Base-by-base conservation (phyloP, 92 coral and sea anemone species). In the Pocillopora meandrina region DNA sequence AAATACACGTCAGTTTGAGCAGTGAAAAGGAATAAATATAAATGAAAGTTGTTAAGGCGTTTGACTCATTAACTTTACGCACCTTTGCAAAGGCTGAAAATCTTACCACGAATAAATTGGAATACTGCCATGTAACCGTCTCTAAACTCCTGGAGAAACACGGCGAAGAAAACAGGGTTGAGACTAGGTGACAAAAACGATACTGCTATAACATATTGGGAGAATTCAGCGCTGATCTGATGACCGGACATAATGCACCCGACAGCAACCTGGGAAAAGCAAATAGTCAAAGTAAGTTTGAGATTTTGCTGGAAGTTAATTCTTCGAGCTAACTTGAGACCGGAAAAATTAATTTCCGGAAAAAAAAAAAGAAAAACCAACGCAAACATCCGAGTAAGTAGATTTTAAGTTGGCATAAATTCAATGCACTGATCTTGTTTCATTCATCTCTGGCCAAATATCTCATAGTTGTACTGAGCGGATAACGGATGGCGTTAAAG, bases 241-340 rank as follows among this genome's bases (percentile, higher is more conserved):
- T 82, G 82, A 52, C 82, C 68, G 8, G 98, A 94, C 98, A 94
- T 94, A 31, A 92, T 74, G 83, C 86, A 75, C 21, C 95, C 93
- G 71, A 94, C 62, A 34, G 92, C 93, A 65, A 92, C 92, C 98
- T 94, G 89, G 33, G 85, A 61, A 2, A 68, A 82, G 65, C 31
- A 20, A 10, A 26, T 26, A 26, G 31, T 26, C 31, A 26, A 26
- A 26, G 31, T 26, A 26, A 26, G 31, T 26, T 26, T 26, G 31
- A 26, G 31, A 26, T 26, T 26, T 26, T 26, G 31, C 31, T 26
- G 31, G 31, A 26, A 26, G 1, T 26, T 26, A 26, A 26, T 26
- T 26, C 31, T 26, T 26, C 31, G 31, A 26, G 31, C 31, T 26
- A 26, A 26, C 31, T 26, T 26, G 31, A 26, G 31, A 0, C 31